Evolutionary conservation across 1,140 invertebrate species (phyloP).

Genomic region (Drosophila ironensis): DNA sequence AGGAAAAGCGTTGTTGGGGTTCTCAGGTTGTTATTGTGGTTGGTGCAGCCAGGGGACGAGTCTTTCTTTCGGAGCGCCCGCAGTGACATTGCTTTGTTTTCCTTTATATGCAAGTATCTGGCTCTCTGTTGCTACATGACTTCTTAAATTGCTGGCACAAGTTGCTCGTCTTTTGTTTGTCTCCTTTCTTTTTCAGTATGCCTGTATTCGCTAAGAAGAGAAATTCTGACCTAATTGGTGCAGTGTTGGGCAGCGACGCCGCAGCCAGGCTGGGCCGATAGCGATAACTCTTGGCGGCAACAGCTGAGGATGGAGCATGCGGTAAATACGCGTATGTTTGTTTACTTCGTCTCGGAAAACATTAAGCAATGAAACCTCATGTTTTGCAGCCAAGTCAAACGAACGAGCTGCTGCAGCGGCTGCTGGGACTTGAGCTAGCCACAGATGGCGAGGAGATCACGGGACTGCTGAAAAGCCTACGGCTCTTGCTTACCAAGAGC

Average conservation of each 20-base stretch:
- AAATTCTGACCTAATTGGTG: conserved; percentile 15
- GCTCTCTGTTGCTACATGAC: conserved; percentile 26
- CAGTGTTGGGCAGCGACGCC: not conserved
- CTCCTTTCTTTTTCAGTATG: conserved; percentile 23
- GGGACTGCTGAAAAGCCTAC: conserved; percentile 25
- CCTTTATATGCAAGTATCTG: conserved; percentile 5
- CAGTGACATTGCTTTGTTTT: conserved; percentile 72
- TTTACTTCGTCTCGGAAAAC: not conserved
- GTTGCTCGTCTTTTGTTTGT: conserved; percentile 13
- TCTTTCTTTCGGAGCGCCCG: conserved; percentile 77
- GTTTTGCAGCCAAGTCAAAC: conserved; percentile 25
- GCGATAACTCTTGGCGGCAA: conserved; percentile 11
- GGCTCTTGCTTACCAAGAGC: conserved; percentile 45
- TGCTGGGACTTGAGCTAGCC: not conserved
- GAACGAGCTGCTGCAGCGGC: conserved; percentile 12
- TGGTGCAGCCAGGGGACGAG: conserved; percentile 25
- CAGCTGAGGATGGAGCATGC: conserved; percentile 43
- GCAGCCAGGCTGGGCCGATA: no score
- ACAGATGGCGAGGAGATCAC: conserved; percentile 35
- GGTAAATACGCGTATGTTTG: conserved; percentile 34
- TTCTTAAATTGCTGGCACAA: conserved; percentile 13
- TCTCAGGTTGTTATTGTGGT: conserved; percentile 10
- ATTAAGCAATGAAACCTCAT: not conserved
- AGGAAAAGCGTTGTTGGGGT: conserved; percentile 7
- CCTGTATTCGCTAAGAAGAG: not conserved